Percentiles rank a stretch among this genome's conserved stretches.
phyloP scores from a whole-genome alignment of 2,888 invertebrate species.

The Melieria picta region DNA sequence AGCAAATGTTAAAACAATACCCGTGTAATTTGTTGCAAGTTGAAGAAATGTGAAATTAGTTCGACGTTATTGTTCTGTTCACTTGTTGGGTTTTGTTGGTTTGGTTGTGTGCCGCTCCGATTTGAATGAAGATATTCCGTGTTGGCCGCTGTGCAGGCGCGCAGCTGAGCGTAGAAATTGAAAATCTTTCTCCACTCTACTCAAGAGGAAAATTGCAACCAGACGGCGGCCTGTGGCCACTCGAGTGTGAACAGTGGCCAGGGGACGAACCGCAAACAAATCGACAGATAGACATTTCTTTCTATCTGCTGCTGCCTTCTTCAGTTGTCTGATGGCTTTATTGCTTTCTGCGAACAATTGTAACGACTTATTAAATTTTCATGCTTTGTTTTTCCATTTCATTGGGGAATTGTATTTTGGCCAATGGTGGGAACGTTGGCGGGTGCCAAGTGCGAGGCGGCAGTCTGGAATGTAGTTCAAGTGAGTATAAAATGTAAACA shows the following conservation, averaged over 20 bases:
- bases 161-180: slow-evolving; percentile 60
- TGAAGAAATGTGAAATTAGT: slow-evolving; percentile 16
- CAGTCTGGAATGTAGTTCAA: background rate
- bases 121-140: background rate
- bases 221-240: background rate
- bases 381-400: slow-evolving; percentile 34
- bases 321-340: slow-evolving; percentile 4
- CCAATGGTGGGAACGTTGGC: background rate
- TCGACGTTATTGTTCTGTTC: background rate
- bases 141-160: background rate
- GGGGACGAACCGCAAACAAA: background rate
- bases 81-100: background rate
- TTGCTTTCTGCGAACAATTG: slow-evolving; percentile 24
- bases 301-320: slow-evolving; percentile 6
- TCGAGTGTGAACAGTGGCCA: background rate
- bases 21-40: slow-evolving; percentile 5
- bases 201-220: slow-evolving; percentile 59
- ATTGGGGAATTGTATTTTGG: slow-evolving; percentile 9
- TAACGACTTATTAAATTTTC: slow-evolving; percentile 42
- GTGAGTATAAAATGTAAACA: slow-evolving; percentile 31
- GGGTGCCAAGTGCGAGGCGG: background rate
- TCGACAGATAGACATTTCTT: too few species aligned
- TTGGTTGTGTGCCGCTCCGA: too few species aligned
- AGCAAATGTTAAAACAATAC: slow-evolving; percentile 6
- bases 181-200: slow-evolving; percentile 50